Evolutionary conservation across 2,888 invertebrate genomes (phyloP).

Genomic region (Chironomus tentans): DNA sequence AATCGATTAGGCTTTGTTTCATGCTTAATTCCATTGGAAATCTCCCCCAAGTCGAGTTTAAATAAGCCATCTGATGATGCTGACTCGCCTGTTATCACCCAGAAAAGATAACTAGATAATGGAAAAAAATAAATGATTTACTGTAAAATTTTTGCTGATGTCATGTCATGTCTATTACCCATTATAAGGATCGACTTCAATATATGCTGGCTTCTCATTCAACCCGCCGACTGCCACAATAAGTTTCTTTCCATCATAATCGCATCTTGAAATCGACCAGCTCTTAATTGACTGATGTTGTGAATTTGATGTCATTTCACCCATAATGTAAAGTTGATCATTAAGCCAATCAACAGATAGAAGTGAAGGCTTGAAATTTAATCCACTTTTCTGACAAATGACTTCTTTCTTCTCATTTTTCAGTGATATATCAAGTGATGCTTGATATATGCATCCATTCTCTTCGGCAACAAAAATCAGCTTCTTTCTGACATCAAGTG

Average conservation of each 20-base stretch:
- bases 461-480: conserved; percentile 70
- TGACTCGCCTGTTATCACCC: conserved; percentile 50
- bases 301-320: conserved; percentile 47
- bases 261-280: conserved; percentile 70
- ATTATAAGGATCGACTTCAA: conserved; percentile 87
- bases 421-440: conserved; percentile 34
- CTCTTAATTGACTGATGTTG: conserved; percentile 32
- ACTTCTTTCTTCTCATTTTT: conserved; percentile 38
- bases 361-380: conserved; percentile 55
- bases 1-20: conserved; percentile 57
- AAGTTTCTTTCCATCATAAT: conserved; percentile 54
- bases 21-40: conserved; percentile 64
- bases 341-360: conserved; percentile 85
- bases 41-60: conserved; percentile 64
- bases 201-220: conserved; percentile 59
- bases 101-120: conserved; percentile 62
- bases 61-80: conserved; percentile 56
- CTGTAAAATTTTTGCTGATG: background rate
- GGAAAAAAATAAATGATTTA: background rate
- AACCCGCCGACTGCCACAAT: conserved; percentile 63
- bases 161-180: conserved; percentile 50
- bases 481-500: conserved; percentile 63
- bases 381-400: conserved; percentile 48
- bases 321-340: conserved; percentile 71
- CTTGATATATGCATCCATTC: conserved; percentile 51